Evolutionary conservation across 2,113 vertebrate species (phyloP).

Genomic region (Morphnarchus princeps): DNA sequence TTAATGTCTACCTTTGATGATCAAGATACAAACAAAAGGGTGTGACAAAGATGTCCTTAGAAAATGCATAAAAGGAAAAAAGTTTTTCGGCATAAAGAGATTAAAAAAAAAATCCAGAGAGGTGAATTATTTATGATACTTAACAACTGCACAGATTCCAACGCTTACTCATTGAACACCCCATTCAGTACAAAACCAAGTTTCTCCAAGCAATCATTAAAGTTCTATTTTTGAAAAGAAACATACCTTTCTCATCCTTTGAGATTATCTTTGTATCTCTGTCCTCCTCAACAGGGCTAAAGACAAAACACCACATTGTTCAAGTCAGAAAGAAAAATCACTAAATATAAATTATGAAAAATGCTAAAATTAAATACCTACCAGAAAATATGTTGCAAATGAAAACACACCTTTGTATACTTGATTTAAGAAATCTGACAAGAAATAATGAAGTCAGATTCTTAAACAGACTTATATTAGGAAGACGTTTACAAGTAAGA

Average conservation of each 20-base stretch:
- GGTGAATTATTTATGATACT: neutral
- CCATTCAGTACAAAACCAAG: neutral
- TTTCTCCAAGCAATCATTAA: neutral
- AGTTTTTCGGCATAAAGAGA: neutral
- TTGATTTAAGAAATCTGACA: constrained; percentile 69
- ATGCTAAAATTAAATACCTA: constrained; percentile 75
- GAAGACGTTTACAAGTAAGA: constrained; percentile 54
- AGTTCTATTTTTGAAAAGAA: neutral
- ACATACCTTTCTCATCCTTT: constrained; percentile 93
- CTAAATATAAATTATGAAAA: neutral
- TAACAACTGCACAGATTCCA: neutral
- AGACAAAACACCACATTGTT: constrained; percentile 76
- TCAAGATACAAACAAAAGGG: neutral
- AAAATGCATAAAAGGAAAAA: neutral
- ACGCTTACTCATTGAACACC: rapidly evolving
- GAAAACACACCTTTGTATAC: constrained; percentile 11
- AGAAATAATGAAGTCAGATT: constrained; percentile 65
- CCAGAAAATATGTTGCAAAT: constrained; percentile 69
- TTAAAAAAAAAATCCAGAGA: neutral
- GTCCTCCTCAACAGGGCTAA: constrained; percentile 83
- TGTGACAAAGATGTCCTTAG: neutral
- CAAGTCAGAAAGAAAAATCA: constrained; percentile 2
- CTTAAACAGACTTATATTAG: constrained; percentile 54
- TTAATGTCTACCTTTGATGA: neutral
- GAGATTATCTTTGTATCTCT: constrained; percentile 79